These are phyloP conservation scores for Australoheros facetus DNA, from an alignment of 2,797 vertebrate species.

Conservation along the genomic window DNA sequence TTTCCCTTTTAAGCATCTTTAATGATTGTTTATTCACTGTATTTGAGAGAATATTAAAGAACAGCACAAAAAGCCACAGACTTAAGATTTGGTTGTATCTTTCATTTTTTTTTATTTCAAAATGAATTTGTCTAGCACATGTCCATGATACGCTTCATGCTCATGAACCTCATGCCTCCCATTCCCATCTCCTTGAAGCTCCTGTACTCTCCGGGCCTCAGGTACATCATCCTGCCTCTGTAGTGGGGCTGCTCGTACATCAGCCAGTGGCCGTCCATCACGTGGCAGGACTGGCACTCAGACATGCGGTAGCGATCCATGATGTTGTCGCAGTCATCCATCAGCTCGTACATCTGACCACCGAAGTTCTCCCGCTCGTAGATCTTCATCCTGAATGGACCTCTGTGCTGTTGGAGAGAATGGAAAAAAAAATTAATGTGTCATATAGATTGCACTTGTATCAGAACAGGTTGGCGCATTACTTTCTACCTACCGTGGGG, in stretches of 20 bases:
- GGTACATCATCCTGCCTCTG: slow-evolving; percentile 70
- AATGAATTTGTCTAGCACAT: slow-evolving; percentile 42
- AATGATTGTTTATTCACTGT: background rate
- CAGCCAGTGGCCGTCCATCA: background rate
- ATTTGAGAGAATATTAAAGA: background rate
- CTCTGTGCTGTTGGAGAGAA: slow-evolving; percentile 38
- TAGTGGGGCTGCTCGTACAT: slow-evolving; percentile 39
- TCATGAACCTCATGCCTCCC: slow-evolving; percentile 54
- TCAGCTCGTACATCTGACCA: slow-evolving; percentile 63
- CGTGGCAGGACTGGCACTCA: slow-evolving; percentile 37
- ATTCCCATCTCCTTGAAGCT: slow-evolving; percentile 61
- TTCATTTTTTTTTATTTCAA: slow-evolving; percentile 17
- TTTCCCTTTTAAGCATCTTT: background rate
- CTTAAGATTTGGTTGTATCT: background rate
- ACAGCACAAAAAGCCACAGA: background rate
- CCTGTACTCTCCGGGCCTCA: slow-evolving; percentile 74
- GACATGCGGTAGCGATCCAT: slow-evolving; percentile 66
- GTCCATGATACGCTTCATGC: slow-evolving; percentile 63
- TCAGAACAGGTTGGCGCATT: background rate
- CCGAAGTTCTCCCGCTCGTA: slow-evolving; percentile 70
- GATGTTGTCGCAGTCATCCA: slow-evolving; percentile 68
- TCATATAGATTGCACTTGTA: background rate
- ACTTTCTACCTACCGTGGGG: slow-evolving; percentile 56
- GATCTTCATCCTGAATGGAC: slow-evolving; percentile 59
- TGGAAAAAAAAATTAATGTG: background rate